Conservation (phyloP, 1,140 invertebrate species). For the Cydia pomonella region DNA sequence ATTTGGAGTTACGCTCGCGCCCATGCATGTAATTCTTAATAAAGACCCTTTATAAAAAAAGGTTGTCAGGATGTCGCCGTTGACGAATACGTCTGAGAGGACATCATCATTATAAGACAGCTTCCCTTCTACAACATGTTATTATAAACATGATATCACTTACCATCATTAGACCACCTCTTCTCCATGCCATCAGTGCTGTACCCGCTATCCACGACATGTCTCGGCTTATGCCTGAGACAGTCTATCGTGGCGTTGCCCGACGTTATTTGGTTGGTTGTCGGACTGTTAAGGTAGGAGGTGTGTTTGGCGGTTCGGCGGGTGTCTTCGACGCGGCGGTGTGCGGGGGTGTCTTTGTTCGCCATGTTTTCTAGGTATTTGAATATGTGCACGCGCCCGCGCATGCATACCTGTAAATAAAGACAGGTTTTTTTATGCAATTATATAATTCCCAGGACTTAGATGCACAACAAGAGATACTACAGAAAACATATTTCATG, state of each 20-base stretch:
- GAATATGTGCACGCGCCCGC: conserved; percentile 96
- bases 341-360: conserved; percentile 82
- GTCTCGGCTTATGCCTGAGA: conserved; percentile 82
- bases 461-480: no score
- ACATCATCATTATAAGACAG: no score
- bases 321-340: conserved; percentile 80
- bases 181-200: conserved; percentile 92
- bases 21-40: no score
- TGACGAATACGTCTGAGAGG: no score
- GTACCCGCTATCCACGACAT: conserved; percentile 94
- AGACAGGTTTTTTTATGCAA: background rate
- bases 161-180: conserved; percentile 91
- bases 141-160: conserved; percentile 37
- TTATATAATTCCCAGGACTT: no score
- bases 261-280: conserved; percentile 67
- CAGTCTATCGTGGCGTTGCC: conserved; percentile 81
- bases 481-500: no score
- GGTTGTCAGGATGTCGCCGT: no score
- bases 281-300: conserved; percentile 71
- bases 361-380: conserved; percentile 96
- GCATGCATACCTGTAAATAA: conserved; percentile 88
- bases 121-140: background rate
- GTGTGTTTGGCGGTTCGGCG: conserved; percentile 71
- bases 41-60: no score
- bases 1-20: no score